Percentiles rank a stretch among this genome's conserved stretches.
These are phyloP conservation scores for Chrysolina haemoptera DNA, from an alignment of 2,888 invertebrate genomes.

Conservation along the genomic window DNA sequence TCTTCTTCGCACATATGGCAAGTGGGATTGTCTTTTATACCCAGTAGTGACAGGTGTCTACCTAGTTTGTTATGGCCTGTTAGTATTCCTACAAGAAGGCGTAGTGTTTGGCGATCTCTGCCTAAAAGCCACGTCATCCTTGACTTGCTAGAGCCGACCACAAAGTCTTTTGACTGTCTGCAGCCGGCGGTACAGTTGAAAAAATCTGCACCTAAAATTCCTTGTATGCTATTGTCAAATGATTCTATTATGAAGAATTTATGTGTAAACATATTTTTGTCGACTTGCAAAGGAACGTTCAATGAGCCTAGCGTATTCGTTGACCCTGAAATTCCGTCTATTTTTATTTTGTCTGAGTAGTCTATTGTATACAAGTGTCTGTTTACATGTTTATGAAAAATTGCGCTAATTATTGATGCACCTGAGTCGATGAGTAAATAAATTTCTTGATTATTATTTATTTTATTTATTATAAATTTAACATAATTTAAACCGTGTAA, in stretches of 20 bases:
- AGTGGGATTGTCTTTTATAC: too few relatives aligned
- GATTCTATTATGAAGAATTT: background rate
- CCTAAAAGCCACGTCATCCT: too few relatives aligned
- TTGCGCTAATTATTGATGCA: background rate
- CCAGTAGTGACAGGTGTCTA: too few relatives aligned
- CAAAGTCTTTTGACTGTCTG: too few relatives aligned
- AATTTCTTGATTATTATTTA: background rate
- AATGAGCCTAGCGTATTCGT: constrained; percentile 11
- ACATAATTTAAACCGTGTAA: background rate
- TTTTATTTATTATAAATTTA: too few relatives aligned
- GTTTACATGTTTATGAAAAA: background rate
- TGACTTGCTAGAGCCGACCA: too few relatives aligned
- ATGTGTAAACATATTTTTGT: background rate
- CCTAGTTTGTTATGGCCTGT: too few relatives aligned
- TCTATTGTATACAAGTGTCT: background rate
- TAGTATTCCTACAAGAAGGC: too few relatives aligned
- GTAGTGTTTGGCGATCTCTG: too few relatives aligned
- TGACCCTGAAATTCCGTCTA: background rate
- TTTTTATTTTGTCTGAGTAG: background rate
- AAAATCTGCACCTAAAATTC: constrained; percentile 1
- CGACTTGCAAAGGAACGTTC: background rate
- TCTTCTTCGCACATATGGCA: too few relatives aligned
- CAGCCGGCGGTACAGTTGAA: too few relatives aligned
- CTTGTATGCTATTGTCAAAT: background rate
- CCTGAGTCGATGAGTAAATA: background rate